Conservation (phyloP, 2,888 invertebrate species). For the Andrena flavipes region DNA sequence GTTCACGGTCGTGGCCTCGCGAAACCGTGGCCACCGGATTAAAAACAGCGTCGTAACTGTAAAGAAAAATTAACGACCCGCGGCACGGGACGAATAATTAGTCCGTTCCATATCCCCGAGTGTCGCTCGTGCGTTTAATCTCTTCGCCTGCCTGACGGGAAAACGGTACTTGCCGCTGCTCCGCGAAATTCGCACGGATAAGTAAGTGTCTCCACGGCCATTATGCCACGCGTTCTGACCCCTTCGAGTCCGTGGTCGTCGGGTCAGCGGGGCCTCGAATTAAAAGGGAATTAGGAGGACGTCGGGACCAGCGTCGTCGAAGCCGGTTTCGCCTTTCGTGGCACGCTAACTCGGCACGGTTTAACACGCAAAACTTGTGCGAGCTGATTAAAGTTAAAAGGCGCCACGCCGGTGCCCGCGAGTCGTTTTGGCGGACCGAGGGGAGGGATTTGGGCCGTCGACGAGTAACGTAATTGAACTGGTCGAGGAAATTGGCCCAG, state of each 20-base stretch:
- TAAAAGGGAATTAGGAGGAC: conserved; percentile 50
- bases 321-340: conserved; percentile 1
- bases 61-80: conserved; percentile 29
- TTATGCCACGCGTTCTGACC: conserved; percentile 6
- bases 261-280: conserved; percentile 43
- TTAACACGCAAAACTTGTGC: conserved; percentile 29
- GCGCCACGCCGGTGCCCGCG: background rate
- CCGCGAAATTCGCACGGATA: conserved; percentile 25
- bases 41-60: conserved; percentile 49
- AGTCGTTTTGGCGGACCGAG: too few relatives aligned
- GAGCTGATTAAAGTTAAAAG: conserved; percentile 37
- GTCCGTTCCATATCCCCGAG: conserved; percentile 11
- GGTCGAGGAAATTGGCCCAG: conserved; percentile 59
- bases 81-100: conserved; percentile 35
- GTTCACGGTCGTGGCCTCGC: conserved; percentile 7
- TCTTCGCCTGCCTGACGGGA: background rate
- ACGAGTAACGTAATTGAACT: conserved; percentile 62
- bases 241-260: conserved; percentile 15
- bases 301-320: conserved; percentile 2
- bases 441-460: conserved; percentile 22
- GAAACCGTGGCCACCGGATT: conserved; percentile 22
- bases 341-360: background rate
- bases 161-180: conserved; percentile 51
- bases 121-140: conserved; percentile 24
- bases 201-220: conserved; percentile 7